These are phyloP conservation scores for Echinarachnius parma DNA, from an alignment of 53 echinoderm and acorn worm species.

Conservation along the genomic window DNA sequence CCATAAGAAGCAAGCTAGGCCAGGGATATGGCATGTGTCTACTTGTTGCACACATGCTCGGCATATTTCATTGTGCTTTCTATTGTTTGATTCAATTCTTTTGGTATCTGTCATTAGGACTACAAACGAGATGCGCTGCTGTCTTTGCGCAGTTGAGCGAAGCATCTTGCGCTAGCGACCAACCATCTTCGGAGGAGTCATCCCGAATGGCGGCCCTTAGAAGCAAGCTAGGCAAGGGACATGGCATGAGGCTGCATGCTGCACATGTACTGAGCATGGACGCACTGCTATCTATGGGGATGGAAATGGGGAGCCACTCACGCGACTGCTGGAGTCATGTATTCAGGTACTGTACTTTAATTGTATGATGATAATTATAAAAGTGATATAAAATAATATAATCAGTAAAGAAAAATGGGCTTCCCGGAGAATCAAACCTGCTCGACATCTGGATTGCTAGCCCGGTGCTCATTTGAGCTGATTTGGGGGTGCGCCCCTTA, in stretches of 20 bases:
- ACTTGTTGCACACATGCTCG: no score
- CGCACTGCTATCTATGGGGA: constrained; percentile 90
- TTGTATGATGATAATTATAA: no score
- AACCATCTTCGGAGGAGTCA: constrained; percentile 19
- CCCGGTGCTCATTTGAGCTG: background rate
- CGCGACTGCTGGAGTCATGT: constrained; percentile 95
- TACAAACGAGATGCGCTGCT: constrained; percentile 84
- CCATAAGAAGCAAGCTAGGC: no score
- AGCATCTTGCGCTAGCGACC: constrained; percentile 79
- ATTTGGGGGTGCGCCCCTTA: background rate
- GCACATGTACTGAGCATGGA: constrained; percentile 97
- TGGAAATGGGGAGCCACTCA: constrained; percentile 98
- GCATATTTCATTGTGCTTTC: no score
- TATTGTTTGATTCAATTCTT: no score
- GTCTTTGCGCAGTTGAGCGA: constrained; percentile 94
- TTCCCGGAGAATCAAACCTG: no score
- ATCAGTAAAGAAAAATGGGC: no score
- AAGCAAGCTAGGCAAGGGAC: constrained; percentile 59
- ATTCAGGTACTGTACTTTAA: constrained; percentile 64
- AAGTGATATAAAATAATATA: no score
- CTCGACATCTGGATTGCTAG: no score
- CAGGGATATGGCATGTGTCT: no score
- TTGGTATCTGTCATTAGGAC: constrained; percentile 54
- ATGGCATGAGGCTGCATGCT: constrained; percentile 84
- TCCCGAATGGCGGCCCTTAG: constrained; percentile 58